Base-by-base conservation (phyloP, 2,113 vertebrate species). In the Piprites chloris region DNA sequence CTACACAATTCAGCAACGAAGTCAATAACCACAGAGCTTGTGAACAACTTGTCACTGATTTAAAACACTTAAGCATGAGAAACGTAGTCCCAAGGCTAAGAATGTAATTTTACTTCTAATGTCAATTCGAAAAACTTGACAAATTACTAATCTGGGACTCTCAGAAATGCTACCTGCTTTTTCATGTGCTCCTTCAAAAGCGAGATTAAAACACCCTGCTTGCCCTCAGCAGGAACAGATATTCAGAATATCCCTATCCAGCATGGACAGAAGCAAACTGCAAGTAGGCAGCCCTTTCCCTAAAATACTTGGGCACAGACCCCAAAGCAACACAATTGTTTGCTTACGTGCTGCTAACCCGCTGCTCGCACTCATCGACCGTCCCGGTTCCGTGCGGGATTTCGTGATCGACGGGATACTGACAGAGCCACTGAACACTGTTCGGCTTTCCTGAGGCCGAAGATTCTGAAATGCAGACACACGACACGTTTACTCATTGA, bases 311-410 rank as follows among this genome's bases (percentile, higher is more conserved):
- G 46, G 59, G 63, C 22, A 28, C 2, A 49, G 79, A 46, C 41
- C 50, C 61, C 90, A 63, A 12, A 47, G 35, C 52, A 17, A 68
- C 21, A 20, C 3, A n/a, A 46, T 42, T 8, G 82, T 76, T 65
- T 49, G 99, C 99, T 99, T 98, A 99, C 99, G 98, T 97, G 99
- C 98, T 84, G 98, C 99, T 66, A 99, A 97, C 18, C 99, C 99
- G 4, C 99, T 99, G 98, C 99, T 99, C 12, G 99, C 99, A 4
- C 99, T 99, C 99, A 99, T 99, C 50, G 99, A 99, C 19, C 99
- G 98, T 5, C 99, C 99, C 1, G 99, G 99, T 83, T 99, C 99
- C 2, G 97, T 98, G 89, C 99, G 98, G 96, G 99, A 98, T 92
- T 99, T 99, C 9, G 99, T 98, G 98, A 99, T 99, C 14, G 99